These are phyloP conservation scores for Muscina levida DNA, from an alignment of 2,888 invertebrate genomes.

Conservation along the genomic window DNA sequence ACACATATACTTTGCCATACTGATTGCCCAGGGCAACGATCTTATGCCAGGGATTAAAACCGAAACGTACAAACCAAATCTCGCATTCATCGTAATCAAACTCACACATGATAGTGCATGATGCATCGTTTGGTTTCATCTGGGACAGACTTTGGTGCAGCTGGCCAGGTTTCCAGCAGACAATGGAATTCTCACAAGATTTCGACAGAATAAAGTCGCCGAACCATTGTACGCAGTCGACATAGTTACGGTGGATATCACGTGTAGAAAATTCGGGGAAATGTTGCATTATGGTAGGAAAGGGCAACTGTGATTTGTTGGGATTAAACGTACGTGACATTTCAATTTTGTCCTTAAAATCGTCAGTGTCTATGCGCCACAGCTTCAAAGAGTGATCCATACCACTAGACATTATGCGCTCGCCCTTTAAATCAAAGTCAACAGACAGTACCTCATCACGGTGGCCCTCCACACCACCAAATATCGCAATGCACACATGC, in stretches of 20 bases:
- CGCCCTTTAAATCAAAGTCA: slow-evolving; percentile 91
- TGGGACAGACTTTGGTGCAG: slow-evolving; percentile 87
- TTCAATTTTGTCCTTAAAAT: slow-evolving; percentile 90
- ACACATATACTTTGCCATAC: slow-evolving; percentile 94
- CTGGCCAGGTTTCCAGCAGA: slow-evolving; percentile 97
- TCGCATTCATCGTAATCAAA: slow-evolving; percentile 97
- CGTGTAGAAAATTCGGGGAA: slow-evolving; percentile 98
- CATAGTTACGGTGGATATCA: slow-evolving; percentile 98
- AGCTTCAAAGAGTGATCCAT: slow-evolving; percentile 99
- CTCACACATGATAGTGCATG: slow-evolving; percentile 91
- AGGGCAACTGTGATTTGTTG: slow-evolving; percentile 88
- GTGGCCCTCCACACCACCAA: slow-evolving; percentile 98
- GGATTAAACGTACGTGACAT: slow-evolving; percentile 92
- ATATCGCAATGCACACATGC: slow-evolving; percentile 95
- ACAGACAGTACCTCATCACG: slow-evolving; percentile 94
- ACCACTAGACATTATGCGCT: slow-evolving; percentile 95
- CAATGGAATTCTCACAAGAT: slow-evolving; percentile 97
- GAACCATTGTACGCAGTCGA: slow-evolving; percentile 98
- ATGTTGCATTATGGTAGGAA: slow-evolving; percentile 94
- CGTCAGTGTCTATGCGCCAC: slow-evolving; percentile 92
- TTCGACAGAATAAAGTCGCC: slow-evolving; percentile 96
- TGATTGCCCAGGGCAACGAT: slow-evolving; percentile 97
- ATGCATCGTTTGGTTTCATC: slow-evolving; percentile 87
- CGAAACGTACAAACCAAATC: slow-evolving; percentile 98
- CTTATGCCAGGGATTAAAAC: slow-evolving; percentile 94